These are phyloP conservation scores for Clarias gariepinus DNA, from an alignment of 2,113 vertebrate species.

Conservation along the genomic window DNA sequence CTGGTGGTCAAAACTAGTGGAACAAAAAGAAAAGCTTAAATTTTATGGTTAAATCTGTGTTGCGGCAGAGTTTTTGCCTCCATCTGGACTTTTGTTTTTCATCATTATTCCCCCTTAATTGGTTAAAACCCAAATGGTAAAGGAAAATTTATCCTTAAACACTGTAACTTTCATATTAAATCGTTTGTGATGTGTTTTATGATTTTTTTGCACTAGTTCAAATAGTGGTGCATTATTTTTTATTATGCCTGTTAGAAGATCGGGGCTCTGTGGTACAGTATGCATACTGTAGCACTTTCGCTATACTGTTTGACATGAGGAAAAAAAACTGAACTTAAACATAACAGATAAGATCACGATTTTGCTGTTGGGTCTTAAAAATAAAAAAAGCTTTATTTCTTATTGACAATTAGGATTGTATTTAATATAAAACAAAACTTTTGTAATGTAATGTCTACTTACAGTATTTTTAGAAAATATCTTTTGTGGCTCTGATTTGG, in stretches of 20 bases:
- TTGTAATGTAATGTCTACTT: no score
- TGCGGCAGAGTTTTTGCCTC: not conserved
- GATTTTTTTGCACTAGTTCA: not conserved
- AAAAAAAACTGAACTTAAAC: not conserved
- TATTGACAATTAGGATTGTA: no score
- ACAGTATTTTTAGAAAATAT: no score
- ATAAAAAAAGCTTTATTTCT: no score
- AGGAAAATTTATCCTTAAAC: not conserved
- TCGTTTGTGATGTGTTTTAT: not conserved
- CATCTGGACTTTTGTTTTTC: not conserved
- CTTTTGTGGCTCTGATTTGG: no score
- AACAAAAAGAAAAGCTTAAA: not conserved
- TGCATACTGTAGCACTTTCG: no score
- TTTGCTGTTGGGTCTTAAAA: no score
- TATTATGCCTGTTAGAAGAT: not conserved
- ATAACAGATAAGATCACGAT: no score
- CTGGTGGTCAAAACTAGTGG: slow-evolving; percentile 19
- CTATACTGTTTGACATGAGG: not conserved
- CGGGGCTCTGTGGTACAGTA: not conserved
- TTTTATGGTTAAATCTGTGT: not conserved
- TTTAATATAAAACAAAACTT: no score
- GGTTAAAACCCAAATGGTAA: not conserved
- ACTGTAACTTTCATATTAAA: not conserved
- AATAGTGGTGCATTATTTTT: not conserved
- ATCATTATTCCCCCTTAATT: not conserved